Conservation (phyloP, 2,888 invertebrate species). For the Smittia aterrima region DNA sequence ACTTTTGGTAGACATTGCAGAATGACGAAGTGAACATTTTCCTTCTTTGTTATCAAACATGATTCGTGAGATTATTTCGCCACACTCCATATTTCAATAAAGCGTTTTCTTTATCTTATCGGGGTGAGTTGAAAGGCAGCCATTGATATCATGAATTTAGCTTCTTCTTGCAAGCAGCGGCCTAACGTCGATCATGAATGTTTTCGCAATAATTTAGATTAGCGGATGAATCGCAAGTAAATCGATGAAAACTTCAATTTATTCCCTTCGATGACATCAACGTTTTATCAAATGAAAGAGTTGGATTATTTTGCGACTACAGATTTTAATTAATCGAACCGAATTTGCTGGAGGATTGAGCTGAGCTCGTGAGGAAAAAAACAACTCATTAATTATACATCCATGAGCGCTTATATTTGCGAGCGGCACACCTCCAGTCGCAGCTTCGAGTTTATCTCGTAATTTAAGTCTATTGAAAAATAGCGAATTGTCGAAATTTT, state of each 20-base stretch:
- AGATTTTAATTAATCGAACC: not conserved
- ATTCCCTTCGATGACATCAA: not conserved
- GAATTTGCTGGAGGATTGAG: not conserved
- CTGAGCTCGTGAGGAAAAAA: too few species aligned
- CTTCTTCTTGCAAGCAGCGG: too few species aligned
- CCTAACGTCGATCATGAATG: too few species aligned
- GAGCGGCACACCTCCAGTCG: not conserved
- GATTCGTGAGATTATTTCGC: too few species aligned
- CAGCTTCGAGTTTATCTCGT: not conserved
- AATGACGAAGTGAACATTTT: too few species aligned
- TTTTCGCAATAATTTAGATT: not conserved
- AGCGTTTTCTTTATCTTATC: not conserved
- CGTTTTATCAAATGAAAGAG: not conserved
- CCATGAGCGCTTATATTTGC: not conserved
- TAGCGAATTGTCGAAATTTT: slow-evolving; percentile 2
- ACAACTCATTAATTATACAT: slow-evolving; percentile 5
- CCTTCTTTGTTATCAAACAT: too few species aligned
- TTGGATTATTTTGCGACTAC: not conserved
- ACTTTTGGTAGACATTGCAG: not conserved
- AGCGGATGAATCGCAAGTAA: not conserved
- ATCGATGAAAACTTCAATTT: not conserved
- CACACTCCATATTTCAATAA: too few species aligned
- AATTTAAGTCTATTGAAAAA: not conserved
- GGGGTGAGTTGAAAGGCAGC: not conserved
- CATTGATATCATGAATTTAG: too few species aligned